These are phyloP conservation scores for Notothenia rossii DNA, from an alignment of 2,113 vertebrate species.

Conservation along the genomic window DNA sequence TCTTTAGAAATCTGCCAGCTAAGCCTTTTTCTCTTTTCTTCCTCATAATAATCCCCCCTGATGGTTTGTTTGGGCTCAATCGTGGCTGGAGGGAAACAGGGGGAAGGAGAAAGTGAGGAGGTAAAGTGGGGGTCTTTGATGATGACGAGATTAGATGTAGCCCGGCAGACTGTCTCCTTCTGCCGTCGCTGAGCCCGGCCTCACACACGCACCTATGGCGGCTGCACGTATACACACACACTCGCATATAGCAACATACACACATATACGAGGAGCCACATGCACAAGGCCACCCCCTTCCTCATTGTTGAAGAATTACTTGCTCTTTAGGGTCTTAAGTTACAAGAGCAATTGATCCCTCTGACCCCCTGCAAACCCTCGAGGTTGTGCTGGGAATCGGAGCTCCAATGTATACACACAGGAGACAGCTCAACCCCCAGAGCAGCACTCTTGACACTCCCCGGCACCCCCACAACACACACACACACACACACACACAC, in stretches of 20 bases:
- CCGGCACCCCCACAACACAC: conserved; percentile 31
- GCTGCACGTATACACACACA: conserved; percentile 27
- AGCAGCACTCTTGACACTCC: conserved; percentile 74
- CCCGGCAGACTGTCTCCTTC: conserved; percentile 97
- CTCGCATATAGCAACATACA: conserved; percentile 24
- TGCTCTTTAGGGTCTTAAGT: conserved; percentile 93
- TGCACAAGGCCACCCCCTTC: conserved; percentile 82
- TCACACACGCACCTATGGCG: conserved; percentile 58
- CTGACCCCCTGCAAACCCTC: conserved; percentile 93
- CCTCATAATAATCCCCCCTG: conserved; percentile 82
- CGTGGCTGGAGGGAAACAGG: conserved; percentile 69
- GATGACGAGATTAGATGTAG: conserved; percentile 94
- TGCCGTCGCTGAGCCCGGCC: conserved; percentile 71
- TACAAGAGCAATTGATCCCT: conserved; percentile 97
- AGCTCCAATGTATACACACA: conserved; percentile 91
- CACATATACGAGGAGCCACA: conserved; percentile 47
- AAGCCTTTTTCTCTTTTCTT: conserved; percentile 77
- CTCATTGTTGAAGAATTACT: conserved; percentile 93
- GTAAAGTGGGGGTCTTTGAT: conserved; percentile 87
- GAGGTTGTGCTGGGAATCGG: conserved; percentile 91
- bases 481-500: conserved; percentile 23
- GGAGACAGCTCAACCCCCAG: conserved; percentile 88
- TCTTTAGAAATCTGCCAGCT: conserved; percentile 71
- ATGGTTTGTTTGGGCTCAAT: conserved; percentile 82
- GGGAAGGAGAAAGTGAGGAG: conserved; percentile 88